A percentile compares a stretch with the other conserved stretches of the same genome.
Conservation (phyloP, 2,797 vertebrate genomes). For the Otolemur crassicaudatus region DNA sequence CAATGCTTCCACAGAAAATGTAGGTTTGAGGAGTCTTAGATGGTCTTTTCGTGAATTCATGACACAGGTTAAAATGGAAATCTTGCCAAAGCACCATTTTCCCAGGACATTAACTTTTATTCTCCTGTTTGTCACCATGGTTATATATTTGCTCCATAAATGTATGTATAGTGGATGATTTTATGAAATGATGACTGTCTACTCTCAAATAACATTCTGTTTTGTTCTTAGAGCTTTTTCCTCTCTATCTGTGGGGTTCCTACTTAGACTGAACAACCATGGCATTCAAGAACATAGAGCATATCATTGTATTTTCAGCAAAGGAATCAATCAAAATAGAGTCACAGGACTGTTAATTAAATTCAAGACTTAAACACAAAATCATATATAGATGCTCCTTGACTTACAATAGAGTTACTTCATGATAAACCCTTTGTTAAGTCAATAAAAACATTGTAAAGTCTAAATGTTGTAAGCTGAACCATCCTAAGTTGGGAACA, state of each 20-base stretch:
- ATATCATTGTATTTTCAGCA: constrained; percentile 3
- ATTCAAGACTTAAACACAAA: not conserved
- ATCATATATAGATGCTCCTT: not conserved
- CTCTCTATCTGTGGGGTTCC: not conserved
- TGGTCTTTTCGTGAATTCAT: constrained; percentile 76
- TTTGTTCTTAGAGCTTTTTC: constrained; percentile 19
- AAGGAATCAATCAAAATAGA: constrained; percentile 21
- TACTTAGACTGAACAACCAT: not conserved
- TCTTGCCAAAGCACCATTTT: constrained; percentile 73
- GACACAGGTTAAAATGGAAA: constrained; percentile 71
- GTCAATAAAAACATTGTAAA: not conserved
- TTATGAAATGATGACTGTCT: not conserved
- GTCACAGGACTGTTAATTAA: not conserved
- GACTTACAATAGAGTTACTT: not conserved
- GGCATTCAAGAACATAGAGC: not conserved
- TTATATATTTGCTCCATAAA: constrained; percentile 31
- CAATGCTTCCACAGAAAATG: constrained; percentile 56
- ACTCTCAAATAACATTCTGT: not conserved
- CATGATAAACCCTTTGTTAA: not conserved
- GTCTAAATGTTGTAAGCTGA: not conserved
- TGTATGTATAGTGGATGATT: not conserved
- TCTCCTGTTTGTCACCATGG: constrained; percentile 55
- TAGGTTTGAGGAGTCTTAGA: constrained; percentile 30
- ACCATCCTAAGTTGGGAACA: not conserved
- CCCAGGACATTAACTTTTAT: constrained; percentile 28